These are phyloP conservation scores for Pygoscelis antarcticus DNA, from an alignment of 2,113 vertebrate genomes.

Conservation along the genomic window DNA sequence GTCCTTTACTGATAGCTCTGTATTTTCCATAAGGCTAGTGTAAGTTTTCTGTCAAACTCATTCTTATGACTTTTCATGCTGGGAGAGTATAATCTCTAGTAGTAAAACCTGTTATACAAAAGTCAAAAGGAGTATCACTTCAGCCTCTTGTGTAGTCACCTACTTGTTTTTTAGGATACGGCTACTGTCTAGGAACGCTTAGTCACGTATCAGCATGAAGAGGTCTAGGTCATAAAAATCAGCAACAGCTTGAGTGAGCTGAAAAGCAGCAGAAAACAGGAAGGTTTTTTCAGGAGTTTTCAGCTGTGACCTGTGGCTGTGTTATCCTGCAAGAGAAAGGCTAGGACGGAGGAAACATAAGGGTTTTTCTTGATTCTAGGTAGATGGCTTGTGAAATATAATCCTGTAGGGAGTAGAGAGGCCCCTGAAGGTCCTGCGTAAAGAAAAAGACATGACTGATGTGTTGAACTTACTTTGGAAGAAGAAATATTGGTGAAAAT, in stretches of 20 bases:
- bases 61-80: neutral
- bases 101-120: neutral
- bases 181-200: neutral
- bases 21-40: neutral
- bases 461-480: neutral
- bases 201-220: neutral
- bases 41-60: neutral
- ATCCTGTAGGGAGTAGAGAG: neutral
- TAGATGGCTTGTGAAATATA: constrained; percentile 41
- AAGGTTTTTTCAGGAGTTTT: neutral
- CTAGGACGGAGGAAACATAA: neutral
- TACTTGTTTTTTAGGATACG: neutral
- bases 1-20: neutral
- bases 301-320: neutral
- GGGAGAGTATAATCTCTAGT: neutral
- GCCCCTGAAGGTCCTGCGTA: neutral
- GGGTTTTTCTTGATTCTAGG: neutral
- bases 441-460: neutral
- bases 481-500: neutral
- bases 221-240: neutral
- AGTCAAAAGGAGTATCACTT: neutral
- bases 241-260: neutral
- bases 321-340: neutral
- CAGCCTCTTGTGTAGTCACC: neutral
- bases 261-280: neutral